phyloP scores from a whole-genome alignment of 2,888 invertebrate genomes.

The Rhopalosiphum nymphaeae region DNA sequence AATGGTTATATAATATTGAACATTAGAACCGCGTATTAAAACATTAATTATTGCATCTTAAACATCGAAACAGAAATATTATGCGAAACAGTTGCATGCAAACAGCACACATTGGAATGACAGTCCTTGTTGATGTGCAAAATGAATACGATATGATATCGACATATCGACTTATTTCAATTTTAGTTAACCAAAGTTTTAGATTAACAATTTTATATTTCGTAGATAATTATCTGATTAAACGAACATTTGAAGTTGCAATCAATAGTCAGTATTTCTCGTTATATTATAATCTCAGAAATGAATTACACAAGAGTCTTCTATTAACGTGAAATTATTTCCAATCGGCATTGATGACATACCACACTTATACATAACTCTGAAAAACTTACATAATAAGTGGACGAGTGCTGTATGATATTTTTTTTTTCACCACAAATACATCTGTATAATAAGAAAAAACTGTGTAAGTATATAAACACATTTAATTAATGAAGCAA shows the following conservation, averaged over 20 bases:
- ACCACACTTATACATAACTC: background rate
- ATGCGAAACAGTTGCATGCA: background rate
- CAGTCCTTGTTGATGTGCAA: background rate
- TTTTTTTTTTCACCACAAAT: background rate
- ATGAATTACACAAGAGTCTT: background rate
- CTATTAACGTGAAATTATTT: background rate
- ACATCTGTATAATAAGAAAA: no score
- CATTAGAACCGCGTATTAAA: background rate
- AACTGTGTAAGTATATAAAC: background rate
- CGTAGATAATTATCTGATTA: background rate
- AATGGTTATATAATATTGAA: background rate
- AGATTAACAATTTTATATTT: background rate
- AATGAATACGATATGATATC: background rate
- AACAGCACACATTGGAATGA: background rate
- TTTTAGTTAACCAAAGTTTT: background rate
- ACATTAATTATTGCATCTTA: background rate
- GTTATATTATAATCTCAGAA: background rate
- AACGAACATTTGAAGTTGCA: background rate
- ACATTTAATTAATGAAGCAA: background rate
- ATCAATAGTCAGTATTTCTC: background rate
- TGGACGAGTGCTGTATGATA: background rate
- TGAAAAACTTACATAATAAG: background rate
- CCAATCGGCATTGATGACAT: background rate
- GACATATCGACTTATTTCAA: background rate
- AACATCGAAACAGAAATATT: background rate